Evolutionary conservation across 2,113 vertebrate species (phyloP).

Genomic region (Stigmatopora nigra): DNA sequence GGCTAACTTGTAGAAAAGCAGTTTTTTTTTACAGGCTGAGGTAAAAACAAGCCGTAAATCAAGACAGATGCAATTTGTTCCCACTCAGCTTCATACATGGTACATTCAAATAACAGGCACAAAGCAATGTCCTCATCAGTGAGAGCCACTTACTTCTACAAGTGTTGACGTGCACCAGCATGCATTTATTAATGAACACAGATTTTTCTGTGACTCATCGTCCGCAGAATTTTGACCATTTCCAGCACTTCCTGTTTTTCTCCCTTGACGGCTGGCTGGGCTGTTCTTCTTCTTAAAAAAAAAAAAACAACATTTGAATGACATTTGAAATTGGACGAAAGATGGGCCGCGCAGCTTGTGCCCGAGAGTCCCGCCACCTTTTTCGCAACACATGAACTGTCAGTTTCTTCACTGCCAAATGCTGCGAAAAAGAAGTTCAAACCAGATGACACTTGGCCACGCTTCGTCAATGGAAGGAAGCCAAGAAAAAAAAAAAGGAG

Average conservation of each 20-base stretch:
- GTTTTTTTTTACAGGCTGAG: background rate
- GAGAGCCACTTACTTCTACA: slow-evolving; percentile 13
- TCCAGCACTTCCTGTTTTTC: slow-evolving; percentile 12
- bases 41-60: slow-evolving; percentile 11
- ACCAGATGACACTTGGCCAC: slow-evolving; percentile 14
- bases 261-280: background rate
- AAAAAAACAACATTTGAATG: slow-evolving; percentile 39
- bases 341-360: slow-evolving; percentile 53
- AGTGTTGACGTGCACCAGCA: slow-evolving; percentile 18
- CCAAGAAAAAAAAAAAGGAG: background rate
- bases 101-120: slow-evolving; percentile 1
- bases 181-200: slow-evolving; percentile 38
- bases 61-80: slow-evolving; percentile 3
- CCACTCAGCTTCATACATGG: background rate
- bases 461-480: slow-evolving; percentile 6
- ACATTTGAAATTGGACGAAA: slow-evolving; percentile 42
- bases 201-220: slow-evolving; percentile 30
- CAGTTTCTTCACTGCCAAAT: slow-evolving; percentile 48
- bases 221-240: slow-evolving; percentile 22
- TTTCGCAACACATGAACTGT: slow-evolving; percentile 54
- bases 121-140: slow-evolving; percentile 9
- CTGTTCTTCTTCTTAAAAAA: slow-evolving; percentile 29
- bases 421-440: slow-evolving; percentile 31
- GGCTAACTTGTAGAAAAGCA: background rate
- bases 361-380: slow-evolving; percentile 57